Evolutionary conservation across 1,140 invertebrate species (phyloP).

Genomic region (Diploscapter pachys): DNA sequence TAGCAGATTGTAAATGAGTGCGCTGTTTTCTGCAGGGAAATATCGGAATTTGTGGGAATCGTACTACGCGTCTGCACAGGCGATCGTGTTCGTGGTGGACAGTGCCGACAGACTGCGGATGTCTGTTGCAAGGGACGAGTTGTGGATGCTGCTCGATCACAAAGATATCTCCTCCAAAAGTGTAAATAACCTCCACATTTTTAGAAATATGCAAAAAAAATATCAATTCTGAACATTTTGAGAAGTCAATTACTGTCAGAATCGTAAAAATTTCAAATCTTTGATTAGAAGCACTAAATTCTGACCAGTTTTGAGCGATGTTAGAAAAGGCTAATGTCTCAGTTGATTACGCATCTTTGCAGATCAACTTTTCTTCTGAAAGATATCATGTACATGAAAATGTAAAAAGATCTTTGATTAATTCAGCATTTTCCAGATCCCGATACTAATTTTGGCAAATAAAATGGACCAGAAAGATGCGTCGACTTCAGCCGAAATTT

Average conservation of each 20-base stretch:
- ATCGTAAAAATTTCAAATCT: too few species aligned
- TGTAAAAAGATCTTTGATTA: neutral
- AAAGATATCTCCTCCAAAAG: conserved; percentile 72
- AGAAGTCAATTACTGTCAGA: neutral
- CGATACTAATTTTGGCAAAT: conserved; percentile 91
- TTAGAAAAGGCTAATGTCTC: too few species aligned
- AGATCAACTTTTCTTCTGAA: too few species aligned
- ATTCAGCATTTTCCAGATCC: conserved; percentile 66
- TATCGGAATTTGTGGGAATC: conserved; percentile 94
- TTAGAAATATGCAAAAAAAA: too few species aligned
- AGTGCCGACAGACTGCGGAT: conserved; percentile 83
- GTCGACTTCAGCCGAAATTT: conserved; percentile 80
- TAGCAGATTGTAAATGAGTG: too few species aligned
- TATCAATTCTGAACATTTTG: neutral
- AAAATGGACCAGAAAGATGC: conserved; percentile 89
- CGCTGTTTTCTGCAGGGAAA: conserved; percentile 64
- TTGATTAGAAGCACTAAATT: too few species aligned
- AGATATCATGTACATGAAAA: neutral
- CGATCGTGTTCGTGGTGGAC: conserved; percentile 94
- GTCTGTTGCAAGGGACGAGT: conserved; percentile 80
- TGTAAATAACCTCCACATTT: conserved; percentile 18
- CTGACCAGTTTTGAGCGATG: too few species aligned
- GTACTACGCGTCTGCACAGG: conserved; percentile 74
- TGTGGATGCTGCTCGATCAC: conserved; percentile 81
- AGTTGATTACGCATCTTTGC: too few species aligned